Evolutionary conservation across 1,140 invertebrate species (phyloP), one percentile per base, ranked within the genome.

Genomic region (Drosophila biarmipes): DNA sequence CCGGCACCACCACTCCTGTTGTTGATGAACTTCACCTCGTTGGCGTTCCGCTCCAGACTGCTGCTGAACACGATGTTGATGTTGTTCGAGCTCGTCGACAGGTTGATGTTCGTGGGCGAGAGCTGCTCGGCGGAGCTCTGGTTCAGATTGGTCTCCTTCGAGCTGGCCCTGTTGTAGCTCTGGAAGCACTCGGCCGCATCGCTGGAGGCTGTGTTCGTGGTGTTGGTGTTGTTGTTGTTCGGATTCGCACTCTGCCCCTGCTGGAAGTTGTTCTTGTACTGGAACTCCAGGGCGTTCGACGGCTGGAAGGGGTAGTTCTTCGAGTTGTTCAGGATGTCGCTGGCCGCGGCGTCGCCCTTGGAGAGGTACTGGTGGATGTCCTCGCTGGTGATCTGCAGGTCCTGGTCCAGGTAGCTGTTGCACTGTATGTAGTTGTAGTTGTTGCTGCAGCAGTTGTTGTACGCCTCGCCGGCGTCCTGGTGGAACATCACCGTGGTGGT

Each of bases 261-360:
- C 58, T 90, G 90, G 49, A 92, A 92, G 55, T 92, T 92, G 69
- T 92, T 92, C 62, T 92, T 91, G 68, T 92, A 92, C 54, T 92
- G 91, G 19, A 92, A 92, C 55, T 92, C 91, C 31, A 92, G 56
- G 0, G 91, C 90, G 21, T 91, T 92, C 66, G 85, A 89, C 1
- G 91, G 91, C 63, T 92, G 91, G 29, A 92, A 92, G 21, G 91
- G 91, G 79, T 92, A 92, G 52, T 82, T 92, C 49, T 91, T 91
- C 10, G 91, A 90, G 45, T 92, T 92, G 55, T 92, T 92, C 14
- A 92, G 73, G 7, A 92, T 73, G 42, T 90, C 87, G 14, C 78
- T 52, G 19, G 59, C 38, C 6, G 56, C 63, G 24, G 89, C 73
- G 42, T 91, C 80, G 15, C 89, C 89, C 59, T 92, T 92, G 11